A percentile compares a stretch with the other conserved stretches of the same genome.
phyloP scores from a whole-genome alignment of 2,888 invertebrate species.

The Amphipoea oculea region DNA sequence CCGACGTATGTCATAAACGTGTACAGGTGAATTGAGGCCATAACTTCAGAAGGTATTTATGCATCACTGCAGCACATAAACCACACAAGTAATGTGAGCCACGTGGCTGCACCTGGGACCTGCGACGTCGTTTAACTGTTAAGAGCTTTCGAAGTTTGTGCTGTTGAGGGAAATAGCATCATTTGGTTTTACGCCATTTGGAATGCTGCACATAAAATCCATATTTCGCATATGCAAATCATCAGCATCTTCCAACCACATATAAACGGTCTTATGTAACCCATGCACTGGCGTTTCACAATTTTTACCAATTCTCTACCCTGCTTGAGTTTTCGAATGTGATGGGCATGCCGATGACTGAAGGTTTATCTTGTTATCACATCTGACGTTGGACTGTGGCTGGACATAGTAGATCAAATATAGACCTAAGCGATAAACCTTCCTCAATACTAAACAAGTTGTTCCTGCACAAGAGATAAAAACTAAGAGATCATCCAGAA shows the following conservation, averaged over 20 bases:
- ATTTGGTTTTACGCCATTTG: background rate
- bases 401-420: background rate
- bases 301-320: background rate
- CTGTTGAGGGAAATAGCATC: background rate
- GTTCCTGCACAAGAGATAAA: background rate
- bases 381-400: background rate
- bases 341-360: background rate
- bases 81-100: conserved; percentile 11
- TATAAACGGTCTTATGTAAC: background rate
- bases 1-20: conserved; percentile 13
- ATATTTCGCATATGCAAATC: background rate
- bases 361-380: background rate
- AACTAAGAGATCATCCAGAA: background rate
- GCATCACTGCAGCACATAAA: conserved; percentile 30
- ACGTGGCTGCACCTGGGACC: conserved; percentile 37
- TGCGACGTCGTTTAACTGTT: background rate
- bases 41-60: conserved; percentile 28
- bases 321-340: background rate
- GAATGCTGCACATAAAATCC: background rate
- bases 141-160: conserved; percentile 21
- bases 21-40: conserved; percentile 3
- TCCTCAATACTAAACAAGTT: background rate
- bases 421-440: background rate
- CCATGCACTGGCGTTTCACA: background rate
- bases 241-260: background rate